Evolutionary conservation across 2,113 vertebrate genomes (phyloP), one percentile per base, ranked within the genome.

Genomic region (Muntiacus muntjak): DNA sequence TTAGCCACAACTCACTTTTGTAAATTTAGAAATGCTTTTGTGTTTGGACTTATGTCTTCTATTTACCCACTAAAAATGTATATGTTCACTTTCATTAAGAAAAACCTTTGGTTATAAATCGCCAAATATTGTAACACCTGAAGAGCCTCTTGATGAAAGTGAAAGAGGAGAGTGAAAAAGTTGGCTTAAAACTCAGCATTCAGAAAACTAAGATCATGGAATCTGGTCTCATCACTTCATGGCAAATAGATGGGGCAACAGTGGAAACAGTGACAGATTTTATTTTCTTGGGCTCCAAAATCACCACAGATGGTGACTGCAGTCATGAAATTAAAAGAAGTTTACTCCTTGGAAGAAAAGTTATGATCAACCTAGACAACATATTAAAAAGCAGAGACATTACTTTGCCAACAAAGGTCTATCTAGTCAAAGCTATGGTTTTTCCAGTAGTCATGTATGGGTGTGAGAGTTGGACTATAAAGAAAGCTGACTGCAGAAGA

Each of bases 401-500:
- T 71, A 71, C 19, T 36, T 71, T 71, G 67, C 19, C 19, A 3
- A 71, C 9, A 23, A 71, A 71, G 19, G 9, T 40, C n/a, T 23
- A 3, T 12, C n/a, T 71, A 36, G 67, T 71, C 19, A 71, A 71
- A 12, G n/a, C 19, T 40, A 23, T 36, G n/a, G 19, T 71, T 71
- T 71, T 36, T 71, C 19, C n/a, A 71, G n/a, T 23, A 36, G 67
- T 71, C n/a, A 71, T 12, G n/a, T 71, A 71, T 23, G n/a, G 67
- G 12, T 40, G n/a, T 36, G n/a, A 71, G n/a, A 40, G 10, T 12
- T 40, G 19, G n/a, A 23, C n/a, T 71, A 0, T 40, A 21, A 40
- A 71, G n/a, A 36, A 71, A 23, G n/a, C n/a, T 71, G n/a, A 71
- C 0, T 0, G 0, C n/a, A 0, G 0, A 71, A 71, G 17, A 71